Conservation (phyloP, 1,140 invertebrate species). For the Heliconius nattereri region DNA sequence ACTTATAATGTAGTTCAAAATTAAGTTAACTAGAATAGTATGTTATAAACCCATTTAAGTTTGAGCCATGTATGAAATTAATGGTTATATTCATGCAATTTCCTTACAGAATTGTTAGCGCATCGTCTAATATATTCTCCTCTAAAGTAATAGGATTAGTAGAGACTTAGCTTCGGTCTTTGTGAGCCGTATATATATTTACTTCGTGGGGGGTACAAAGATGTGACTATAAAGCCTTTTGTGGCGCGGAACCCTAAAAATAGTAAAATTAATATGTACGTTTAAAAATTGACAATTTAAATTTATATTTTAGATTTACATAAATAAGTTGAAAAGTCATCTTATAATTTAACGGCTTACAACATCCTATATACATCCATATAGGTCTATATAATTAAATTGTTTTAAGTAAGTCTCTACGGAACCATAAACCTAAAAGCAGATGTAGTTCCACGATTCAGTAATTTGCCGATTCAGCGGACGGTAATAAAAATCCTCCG, state of each 20-base stretch:
- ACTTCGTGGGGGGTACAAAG: no score
- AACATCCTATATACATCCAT: no score
- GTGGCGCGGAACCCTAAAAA: no score
- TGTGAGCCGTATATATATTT: neutral
- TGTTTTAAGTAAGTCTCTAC: neutral
- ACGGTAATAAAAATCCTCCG: constrained; percentile 25
- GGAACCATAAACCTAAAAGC: constrained; percentile 1
- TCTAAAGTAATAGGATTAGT: constrained; percentile 10
- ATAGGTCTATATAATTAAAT: no score
- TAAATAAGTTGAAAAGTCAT: no score
- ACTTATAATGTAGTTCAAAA: neutral
- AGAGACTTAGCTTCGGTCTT: constrained; percentile 8
- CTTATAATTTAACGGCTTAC: no score
- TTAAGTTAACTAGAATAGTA: neutral
- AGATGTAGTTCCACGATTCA: constrained; percentile 10
- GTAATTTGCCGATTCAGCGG: constrained; percentile 22
- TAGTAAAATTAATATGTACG: no score
- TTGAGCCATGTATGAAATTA: neutral
- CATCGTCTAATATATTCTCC: constrained; percentile 4
- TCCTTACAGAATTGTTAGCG: constrained; percentile 1
- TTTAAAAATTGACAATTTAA: no score
- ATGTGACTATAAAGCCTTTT: no score
- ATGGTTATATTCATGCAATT: neutral
- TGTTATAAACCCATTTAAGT: neutral
- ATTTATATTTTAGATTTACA: no score